phyloP scores from a whole-genome alignment of 1,140 invertebrate genomes.

The Calliphora vicina region DNA sequence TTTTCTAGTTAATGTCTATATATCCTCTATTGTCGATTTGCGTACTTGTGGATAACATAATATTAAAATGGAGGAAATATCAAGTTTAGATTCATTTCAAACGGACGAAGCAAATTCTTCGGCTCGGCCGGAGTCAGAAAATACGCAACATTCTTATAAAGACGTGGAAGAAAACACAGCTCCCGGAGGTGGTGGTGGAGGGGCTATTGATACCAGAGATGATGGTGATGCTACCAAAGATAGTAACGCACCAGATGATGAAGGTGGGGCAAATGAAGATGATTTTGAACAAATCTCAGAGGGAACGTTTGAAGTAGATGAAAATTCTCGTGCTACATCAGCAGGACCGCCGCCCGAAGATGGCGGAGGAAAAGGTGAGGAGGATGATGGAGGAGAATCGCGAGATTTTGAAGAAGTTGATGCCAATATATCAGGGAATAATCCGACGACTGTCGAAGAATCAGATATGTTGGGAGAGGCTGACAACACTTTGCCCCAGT shows the following conservation, averaged over 20 bases:
- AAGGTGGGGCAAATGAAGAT: constrained; percentile 41
- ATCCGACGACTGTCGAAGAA: constrained; percentile 42
- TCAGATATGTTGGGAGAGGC: constrained; percentile 45
- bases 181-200: constrained; percentile 35
- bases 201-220: too few relatives aligned
- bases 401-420: constrained; percentile 47
- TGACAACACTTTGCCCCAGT: constrained; percentile 36
- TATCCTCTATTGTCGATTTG: constrained; percentile 37
- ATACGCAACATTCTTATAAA: constrained; percentile 34
- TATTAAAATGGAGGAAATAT: constrained; percentile 58
- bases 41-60: constrained; percentile 23
- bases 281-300: constrained; percentile 60
- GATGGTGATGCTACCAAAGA: constrained; percentile 20
- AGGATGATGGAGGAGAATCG: constrained; percentile 9
- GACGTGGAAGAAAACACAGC: constrained; percentile 41
- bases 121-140: constrained; percentile 49
- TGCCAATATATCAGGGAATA: constrained; percentile 39
- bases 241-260: constrained; percentile 41
- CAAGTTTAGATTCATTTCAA: constrained; percentile 56
- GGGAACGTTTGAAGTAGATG: constrained; percentile 54
- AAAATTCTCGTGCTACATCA: constrained; percentile 50
- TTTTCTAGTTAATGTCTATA: constrained; percentile 55
- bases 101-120: constrained; percentile 46
- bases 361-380: not conserved
- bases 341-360: constrained; percentile 20